Base-by-base conservation (phyloP, 37 sponge, comb jelly and placozoan species). In the Oopsacas minuta region DNA sequence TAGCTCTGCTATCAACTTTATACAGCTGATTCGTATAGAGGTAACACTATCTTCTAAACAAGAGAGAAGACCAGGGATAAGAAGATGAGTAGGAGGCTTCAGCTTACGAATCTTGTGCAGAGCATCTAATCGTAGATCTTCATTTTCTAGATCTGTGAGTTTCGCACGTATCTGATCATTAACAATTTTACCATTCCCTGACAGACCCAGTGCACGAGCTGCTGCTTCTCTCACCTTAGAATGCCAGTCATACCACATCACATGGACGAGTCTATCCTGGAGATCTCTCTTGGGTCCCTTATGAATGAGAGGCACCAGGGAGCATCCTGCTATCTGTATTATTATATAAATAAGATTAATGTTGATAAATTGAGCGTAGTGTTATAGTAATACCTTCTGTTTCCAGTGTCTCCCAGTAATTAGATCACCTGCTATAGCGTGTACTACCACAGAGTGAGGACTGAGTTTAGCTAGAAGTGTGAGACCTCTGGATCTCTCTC, bases 241-340 rank as follows among this genome's bases (percentile, higher is more conserved):
- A 35, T 83, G 87, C 94, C 92, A 89, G 88, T 96, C 94, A 10
- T 88, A 53, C 96, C 94, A 93, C 81, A 86, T 87, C 81, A 93
- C 81, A 30, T 84, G 82, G 36, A 94, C 52, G 53, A 96, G 87
- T 61, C 85, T 90, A 36, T 81, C 39, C 75, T 61, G 75, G 75
- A 61, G 22, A 34, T 61, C 75, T 12, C 75, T 61, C 28, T n/a
- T 61, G 30, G 75, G 75, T 12, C 75, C 75, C 20, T 12, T 12
- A 34, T 12, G 7, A 3, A 61, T 3, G 75, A 61, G 75, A 3
- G 75, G 75, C 5, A 61, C 75, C 75, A 61, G 30, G 5, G 75
- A 61, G 75, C 75, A 61, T 3, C 75, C 75, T 12, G 75, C 75
- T 61, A 61, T 61, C 75, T 61, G 22, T 3, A 34, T 3, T 3